Conservation (phyloP, 2,113 vertebrate genomes). For the Sitta europaea region DNA sequence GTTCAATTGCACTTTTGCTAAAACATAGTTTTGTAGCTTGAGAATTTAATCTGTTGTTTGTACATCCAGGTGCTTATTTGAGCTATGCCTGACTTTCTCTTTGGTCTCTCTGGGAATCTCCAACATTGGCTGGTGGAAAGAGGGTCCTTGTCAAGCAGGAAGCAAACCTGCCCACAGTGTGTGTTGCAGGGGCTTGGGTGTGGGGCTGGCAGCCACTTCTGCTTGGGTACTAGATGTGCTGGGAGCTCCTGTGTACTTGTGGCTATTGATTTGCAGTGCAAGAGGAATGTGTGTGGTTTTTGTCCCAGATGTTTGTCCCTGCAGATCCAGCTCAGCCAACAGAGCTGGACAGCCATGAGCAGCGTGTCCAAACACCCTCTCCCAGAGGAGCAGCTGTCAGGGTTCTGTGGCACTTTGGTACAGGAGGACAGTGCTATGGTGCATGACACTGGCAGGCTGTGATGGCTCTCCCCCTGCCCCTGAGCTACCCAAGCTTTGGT, state of each 20-base stretch:
- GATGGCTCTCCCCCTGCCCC: not conserved
- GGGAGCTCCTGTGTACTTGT: not conserved
- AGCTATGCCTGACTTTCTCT: constrained; percentile 28
- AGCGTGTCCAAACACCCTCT: accelerated
- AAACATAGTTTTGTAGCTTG: constrained; percentile 77
- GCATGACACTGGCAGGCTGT: accelerated
- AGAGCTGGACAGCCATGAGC: not conserved
- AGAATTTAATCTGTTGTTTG: constrained; percentile 80
- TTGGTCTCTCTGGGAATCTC: constrained; percentile 32
- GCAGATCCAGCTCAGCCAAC: not conserved
- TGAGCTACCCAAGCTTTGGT: not conserved
- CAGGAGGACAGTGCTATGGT: not conserved
- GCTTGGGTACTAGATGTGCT: accelerated
- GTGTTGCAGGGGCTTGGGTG: not conserved
- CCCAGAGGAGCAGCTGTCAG: not conserved
- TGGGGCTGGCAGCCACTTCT: not conserved
- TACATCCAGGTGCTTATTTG: constrained; percentile 69
- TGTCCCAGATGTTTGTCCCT: not conserved
- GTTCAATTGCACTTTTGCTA: constrained; percentile 81
- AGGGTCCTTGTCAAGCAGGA: not conserved
- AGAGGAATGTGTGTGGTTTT: accelerated
- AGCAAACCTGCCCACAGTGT: not conserved
- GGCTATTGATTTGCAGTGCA: not conserved
- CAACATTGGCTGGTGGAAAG: not conserved
- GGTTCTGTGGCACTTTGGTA: not conserved